Conservation (phyloP, 2,113 vertebrate species). For the Ictalurus furcatus region DNA sequence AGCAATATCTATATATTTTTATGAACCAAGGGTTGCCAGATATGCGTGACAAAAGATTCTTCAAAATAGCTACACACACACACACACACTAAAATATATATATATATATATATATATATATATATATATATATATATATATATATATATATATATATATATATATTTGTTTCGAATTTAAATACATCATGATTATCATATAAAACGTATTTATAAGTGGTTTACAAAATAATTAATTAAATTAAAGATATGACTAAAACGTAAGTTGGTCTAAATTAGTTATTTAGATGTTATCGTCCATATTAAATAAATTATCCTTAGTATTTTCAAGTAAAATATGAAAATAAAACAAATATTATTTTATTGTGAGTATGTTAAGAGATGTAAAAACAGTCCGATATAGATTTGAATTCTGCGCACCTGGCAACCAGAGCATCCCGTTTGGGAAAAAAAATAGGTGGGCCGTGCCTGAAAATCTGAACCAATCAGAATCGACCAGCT, state of each 20-base stretch:
- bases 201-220: neutral
- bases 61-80: too few species aligned
- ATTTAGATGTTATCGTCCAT: too few species aligned
- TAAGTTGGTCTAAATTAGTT: neutral
- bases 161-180: neutral
- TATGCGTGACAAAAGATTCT: too few species aligned
- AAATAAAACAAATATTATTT: neutral
- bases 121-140: too few species aligned
- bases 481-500: conserved; percentile 75
- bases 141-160: too few species aligned
- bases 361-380: neutral
- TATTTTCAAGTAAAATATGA: neutral
- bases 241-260: neutral
- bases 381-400: too few species aligned
- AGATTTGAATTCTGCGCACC: too few species aligned
- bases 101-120: too few species aligned
- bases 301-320: neutral
- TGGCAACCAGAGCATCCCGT: neutral
- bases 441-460: neutral
- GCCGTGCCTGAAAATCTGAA: neutral
- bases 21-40: too few species aligned
- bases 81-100: too few species aligned
- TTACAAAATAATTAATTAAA: neutral
- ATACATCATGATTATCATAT: neutral
- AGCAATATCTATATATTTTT: neutral